Evolutionary conservation across 2,888 invertebrate genomes (phyloP), one percentile per base, ranked within the genome.

Genomic region (Romanomermis culicivorax): DNA sequence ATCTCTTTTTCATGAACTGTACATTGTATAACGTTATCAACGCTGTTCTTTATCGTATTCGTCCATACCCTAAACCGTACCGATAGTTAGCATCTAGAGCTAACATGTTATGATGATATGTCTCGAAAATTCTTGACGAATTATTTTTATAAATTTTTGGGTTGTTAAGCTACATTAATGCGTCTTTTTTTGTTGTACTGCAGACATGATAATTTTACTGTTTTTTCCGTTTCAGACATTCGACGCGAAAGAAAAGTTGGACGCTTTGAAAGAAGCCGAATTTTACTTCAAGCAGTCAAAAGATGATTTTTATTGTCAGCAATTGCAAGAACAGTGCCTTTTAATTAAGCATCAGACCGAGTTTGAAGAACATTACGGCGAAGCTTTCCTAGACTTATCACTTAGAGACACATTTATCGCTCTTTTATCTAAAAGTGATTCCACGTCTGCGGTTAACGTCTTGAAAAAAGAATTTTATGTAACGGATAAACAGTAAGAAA

Each of bases 401-500:
- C 76, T 91, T 11, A 85, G 89, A 61, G n/a, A 57, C 2, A 57
- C 56, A 24, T 20, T 55, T 36, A 42, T 55, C 14, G 29, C 29
- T 42, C 52, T 57, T 29, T 11, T 52, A 17, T 70, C 43, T 17
- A 64, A 78, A 58, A 80, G 81, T 2, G 82, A 87, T 64, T 85
- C 84, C 68, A 74, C 81, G 51, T 7, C 47, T 7, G 4, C 4
- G 7, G 87, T 86, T 0, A 91, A 93, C 59, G 85, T 83, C 70
- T 75, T 91, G 43, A 77, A 80, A 55, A 78, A 79, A 23, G 88
- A 89, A 63, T 91, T 83, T 68, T 85, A 82, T 74, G 82, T 93
- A 68, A 82, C 88, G 0, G 91, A 93, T 64, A 78, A 80, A 71
- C 79, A 85, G 82, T 84, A 68, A 61, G 55, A 36, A 45, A 20